Base-by-base conservation (phyloP, 1,140 invertebrate genomes). In the Cyclina sinensis region DNA sequence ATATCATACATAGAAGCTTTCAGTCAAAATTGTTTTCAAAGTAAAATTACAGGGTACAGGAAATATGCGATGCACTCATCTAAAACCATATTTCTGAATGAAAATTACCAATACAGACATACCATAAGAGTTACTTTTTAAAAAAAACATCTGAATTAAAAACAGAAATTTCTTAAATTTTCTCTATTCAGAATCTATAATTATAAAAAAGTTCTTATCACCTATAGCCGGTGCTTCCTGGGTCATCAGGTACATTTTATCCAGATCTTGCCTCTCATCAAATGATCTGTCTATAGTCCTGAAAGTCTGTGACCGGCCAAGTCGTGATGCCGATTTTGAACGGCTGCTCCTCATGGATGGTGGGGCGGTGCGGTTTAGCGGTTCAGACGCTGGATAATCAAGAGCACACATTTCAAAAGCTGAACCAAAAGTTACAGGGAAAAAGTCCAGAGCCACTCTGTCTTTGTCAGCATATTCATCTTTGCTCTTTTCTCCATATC, bases 181-280 rank as follows among this genome's bases (percentile, higher is more conserved):
- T n/a, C n/a, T n/a, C n/a, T n/a, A n/a, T n/a, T n/a, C n/a, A n/a
- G n/a, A n/a, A n/a, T n/a, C n/a, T n/a, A n/a, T n/a, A n/a, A n/a
- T n/a, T n/a, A n/a, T n/a, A n/a, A n/a, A n/a, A n/a, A n/a, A n/a
- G n/a, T n/a, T n/a, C n/a, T n/a, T n/a, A n/a, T 86, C 79, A 91
- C 90, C 86, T 85, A 81, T 91, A 39, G 46, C 54, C 32, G 90
- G 90, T 21, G 90, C 88, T 57, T 90, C 89, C n/a, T 43, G 65
- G 18, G 82, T 74, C 81, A 86, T 84, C 2, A 90, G 62, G 39
- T 88, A 84, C 18, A 88, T 18, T 37, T 82, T 70, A 37, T 89
- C 74, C 5, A 88, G n/a, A 24, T 81, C 68, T 18, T 88, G 62
- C 5, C 39, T 46, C 11, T 30, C 30, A 16, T 65, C 78, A 48